Base-by-base conservation (phyloP, 2,797 vertebrate species). In the Carduelis carduelis region DNA sequence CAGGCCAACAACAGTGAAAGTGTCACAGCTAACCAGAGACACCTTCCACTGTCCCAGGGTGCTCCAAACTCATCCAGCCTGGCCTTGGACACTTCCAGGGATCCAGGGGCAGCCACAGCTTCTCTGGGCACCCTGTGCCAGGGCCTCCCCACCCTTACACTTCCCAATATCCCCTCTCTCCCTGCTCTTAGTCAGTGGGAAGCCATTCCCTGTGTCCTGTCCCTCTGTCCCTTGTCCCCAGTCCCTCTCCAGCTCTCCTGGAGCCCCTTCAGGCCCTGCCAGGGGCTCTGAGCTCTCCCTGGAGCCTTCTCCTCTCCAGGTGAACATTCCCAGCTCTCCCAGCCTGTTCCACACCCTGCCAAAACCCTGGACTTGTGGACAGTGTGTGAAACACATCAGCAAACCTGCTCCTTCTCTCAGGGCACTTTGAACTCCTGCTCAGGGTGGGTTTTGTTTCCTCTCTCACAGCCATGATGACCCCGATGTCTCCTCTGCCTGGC, bases 401-500 rank as follows among this genome's bases (percentile, higher is more conserved):
- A 84, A 72, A 41, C 28, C 13, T 14, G 19, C 3, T 52, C 20
- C 4, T 74, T 87, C 69, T 85, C 3, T 24, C 46, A 34, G 76
- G 61, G 19, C 3, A 1, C 87, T 28, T 65, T 30, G 30, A 60
- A 39, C 22, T 43, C 39, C 16, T 5, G 7, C 22, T 93, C 81
- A 83, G 22, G 30, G 3, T 19, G 56, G 27, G 0, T 30, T 94
- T 66, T 57, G 41, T 77, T 76, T 78, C 93, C 79, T 94, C 46
- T 89, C 93, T 77, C 85, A 4, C 97, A 99, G 99, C 13, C 82
- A 84, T 0, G 95, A 93, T 34, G 96, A 97, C 8, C 87, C 97
- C 1, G 95, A 97, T 5, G 96, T 97, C 22, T 92, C 95, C 1
- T 96, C 96, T 55, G 98, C 98, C 19, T 97, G 63, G 47, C 98